Evolutionary conservation across 1,140 invertebrate species (phyloP).

Genomic region (Heterodera schachtii): DNA sequence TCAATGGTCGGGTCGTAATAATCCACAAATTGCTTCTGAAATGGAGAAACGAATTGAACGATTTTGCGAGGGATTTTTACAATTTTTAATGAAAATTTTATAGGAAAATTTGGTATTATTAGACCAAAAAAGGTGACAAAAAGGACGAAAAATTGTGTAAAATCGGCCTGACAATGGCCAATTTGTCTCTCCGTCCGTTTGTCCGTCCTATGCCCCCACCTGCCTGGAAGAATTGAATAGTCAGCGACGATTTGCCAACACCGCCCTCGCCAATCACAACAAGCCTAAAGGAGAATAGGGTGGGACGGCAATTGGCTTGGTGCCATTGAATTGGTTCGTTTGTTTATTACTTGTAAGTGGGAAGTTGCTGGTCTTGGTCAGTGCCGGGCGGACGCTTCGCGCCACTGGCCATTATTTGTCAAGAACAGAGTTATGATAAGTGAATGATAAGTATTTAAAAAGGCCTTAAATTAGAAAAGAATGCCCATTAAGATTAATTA

Average conservation of each 20-base stretch:
- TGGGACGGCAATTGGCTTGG: too few species aligned
- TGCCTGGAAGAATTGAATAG: slow-evolving; percentile 74
- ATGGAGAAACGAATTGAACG: too few species aligned
- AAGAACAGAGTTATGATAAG: too few species aligned
- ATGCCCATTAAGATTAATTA: too few species aligned
- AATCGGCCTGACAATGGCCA: too few species aligned
- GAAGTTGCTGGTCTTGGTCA: slow-evolving; percentile 23
- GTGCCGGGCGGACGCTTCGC: slow-evolving; percentile 17
- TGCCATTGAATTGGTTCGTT: too few species aligned
- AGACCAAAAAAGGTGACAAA: not conserved
- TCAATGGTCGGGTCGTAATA: slow-evolving; percentile 89
- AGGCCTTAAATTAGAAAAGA: too few species aligned
- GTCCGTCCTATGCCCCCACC: not conserved
- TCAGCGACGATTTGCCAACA: slow-evolving; percentile 86
- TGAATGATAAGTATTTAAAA: too few species aligned
- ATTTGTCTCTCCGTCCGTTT: too few species aligned
- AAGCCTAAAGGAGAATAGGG: slow-evolving; percentile 67
- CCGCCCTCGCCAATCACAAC: slow-evolving; percentile 85
- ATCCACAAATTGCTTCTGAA: slow-evolving; percentile 80
- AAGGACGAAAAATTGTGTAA: too few species aligned
- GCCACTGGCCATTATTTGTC: not conserved
- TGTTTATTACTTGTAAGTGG: slow-evolving; percentile 25
- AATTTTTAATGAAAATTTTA: too few species aligned
- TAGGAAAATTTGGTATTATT: not conserved
- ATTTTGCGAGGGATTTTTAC: too few species aligned